phyloP scores from a whole-genome alignment of 1,140 invertebrate species.

The Theocolax elegans region DNA sequence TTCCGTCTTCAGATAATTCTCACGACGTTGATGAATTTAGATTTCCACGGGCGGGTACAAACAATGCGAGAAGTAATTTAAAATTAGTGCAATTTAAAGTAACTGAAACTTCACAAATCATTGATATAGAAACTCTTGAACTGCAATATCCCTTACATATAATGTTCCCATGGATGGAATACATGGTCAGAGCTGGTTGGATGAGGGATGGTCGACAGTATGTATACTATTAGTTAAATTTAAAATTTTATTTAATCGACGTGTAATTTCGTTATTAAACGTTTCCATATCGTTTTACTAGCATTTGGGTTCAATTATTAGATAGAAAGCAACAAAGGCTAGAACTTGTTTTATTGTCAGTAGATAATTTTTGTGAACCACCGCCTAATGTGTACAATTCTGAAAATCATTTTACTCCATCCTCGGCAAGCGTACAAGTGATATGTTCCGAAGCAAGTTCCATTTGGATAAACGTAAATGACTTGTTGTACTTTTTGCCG shows the following conservation, averaged over 20 bases:
- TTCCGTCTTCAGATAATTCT: constrained; percentile 81
- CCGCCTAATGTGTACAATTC: constrained; percentile 69
- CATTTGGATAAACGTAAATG: constrained; percentile 93
- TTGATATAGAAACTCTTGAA: constrained; percentile 76
- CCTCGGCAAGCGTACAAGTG: constrained; percentile 72
- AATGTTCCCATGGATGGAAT: constrained; percentile 92
- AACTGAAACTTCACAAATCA: constrained; percentile 74
- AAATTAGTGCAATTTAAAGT: constrained; percentile 89
- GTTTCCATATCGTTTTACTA: constrained; percentile 55
- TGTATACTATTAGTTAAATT: constrained; percentile 65
- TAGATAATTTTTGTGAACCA: constrained; percentile 79
- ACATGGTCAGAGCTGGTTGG: constrained; percentile 94
- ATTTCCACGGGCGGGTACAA: constrained; percentile 90
- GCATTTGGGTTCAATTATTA: constrained; percentile 90
- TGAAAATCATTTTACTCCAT: constrained; percentile 67
- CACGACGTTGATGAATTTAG: constrained; percentile 90
- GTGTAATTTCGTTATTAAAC: constrained; percentile 16
- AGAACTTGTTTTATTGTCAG: constrained; percentile 78
- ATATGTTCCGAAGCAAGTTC: constrained; percentile 78
- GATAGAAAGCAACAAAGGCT: constrained; percentile 87
- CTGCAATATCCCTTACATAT: constrained; percentile 78
- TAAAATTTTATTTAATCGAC: constrained; percentile 2
- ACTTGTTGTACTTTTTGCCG: constrained; percentile 87
- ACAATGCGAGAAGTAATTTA: constrained; percentile 89
- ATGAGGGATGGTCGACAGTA: constrained; percentile 88